Evolutionary conservation across 2,113 vertebrate genomes (phyloP).

Genomic region (Cyanistes caeruleus): DNA sequence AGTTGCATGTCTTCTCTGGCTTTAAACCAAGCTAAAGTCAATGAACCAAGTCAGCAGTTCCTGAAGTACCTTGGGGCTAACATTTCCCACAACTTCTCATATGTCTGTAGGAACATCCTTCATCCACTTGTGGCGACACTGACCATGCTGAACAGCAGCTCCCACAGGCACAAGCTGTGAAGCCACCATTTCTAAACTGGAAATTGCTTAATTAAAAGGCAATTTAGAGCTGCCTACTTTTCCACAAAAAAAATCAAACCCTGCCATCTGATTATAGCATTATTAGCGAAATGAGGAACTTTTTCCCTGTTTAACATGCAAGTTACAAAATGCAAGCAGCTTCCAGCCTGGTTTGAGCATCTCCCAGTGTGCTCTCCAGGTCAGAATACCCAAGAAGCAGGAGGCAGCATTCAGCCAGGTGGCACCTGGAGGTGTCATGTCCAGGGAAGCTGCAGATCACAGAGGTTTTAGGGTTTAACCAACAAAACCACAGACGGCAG

Average conservation of each 20-base stretch:
- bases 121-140: not conserved
- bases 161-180: not conserved
- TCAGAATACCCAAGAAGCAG: not conserved
- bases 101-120: not conserved
- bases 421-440: not conserved
- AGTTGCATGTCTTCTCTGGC: not conserved
- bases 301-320: not conserved
- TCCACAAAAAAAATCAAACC: not conserved
- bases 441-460: not conserved
- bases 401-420: not conserved
- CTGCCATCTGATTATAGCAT: not conserved
- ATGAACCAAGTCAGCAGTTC: not conserved
- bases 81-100: not conserved
- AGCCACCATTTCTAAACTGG: not conserved
- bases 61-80: not conserved
- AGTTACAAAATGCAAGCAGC: not conserved
- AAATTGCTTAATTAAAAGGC: not conserved
- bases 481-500: not conserved
- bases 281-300: not conserved
- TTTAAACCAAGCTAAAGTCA: not conserved
- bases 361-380: not conserved
- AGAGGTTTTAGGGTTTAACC: not conserved
- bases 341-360: not conserved
- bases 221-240: not conserved
- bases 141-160: not conserved